A percentile compares a stretch with the other conserved stretches of the same genome.
These are phyloP conservation scores for Zosterops borbonicus DNA, from an alignment of 2,113 vertebrate genomes.

Conservation along the genomic window DNA sequence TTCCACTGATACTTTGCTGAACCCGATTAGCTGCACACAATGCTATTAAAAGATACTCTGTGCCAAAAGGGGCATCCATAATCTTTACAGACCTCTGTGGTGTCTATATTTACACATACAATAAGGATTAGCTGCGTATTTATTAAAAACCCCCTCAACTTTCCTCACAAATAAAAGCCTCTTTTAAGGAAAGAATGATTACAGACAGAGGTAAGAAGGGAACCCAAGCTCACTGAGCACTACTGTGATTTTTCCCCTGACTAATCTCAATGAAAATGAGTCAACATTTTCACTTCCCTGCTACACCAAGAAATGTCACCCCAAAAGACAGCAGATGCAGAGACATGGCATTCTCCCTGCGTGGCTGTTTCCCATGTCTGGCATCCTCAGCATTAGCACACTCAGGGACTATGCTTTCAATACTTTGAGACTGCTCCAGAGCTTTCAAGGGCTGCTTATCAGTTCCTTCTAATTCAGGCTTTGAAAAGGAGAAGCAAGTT, in stretches of 20 bases:
- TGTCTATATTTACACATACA: slow-evolving; percentile 36
- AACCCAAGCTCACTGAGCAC: not conserved
- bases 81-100: slow-evolving; percentile 18
- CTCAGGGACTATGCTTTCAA: not conserved
- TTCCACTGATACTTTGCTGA: slow-evolving; percentile 10
- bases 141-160: not conserved
- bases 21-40: slow-evolving; percentile 31
- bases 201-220: not conserved
- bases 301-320: not conserved
- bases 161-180: not conserved
- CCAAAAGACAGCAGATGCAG: not conserved
- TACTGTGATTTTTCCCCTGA: not conserved
- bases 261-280: not conserved
- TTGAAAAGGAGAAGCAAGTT: not conserved
- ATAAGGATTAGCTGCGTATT: not conserved
- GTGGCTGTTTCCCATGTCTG: not conserved
- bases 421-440: not conserved
- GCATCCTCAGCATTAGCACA: not conserved
- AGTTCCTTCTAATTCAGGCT: not conserved
- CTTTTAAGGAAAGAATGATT: not conserved
- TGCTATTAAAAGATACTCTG: slow-evolving; percentile 60
- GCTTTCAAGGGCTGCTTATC: not conserved
- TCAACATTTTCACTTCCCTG: not conserved
- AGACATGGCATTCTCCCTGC: not conserved
- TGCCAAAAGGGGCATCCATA: slow-evolving; percentile 45